These are phyloP conservation scores for Alviniconcha strummeri DNA, from an alignment of 2,888 invertebrate species.

Conservation along the genomic window DNA sequence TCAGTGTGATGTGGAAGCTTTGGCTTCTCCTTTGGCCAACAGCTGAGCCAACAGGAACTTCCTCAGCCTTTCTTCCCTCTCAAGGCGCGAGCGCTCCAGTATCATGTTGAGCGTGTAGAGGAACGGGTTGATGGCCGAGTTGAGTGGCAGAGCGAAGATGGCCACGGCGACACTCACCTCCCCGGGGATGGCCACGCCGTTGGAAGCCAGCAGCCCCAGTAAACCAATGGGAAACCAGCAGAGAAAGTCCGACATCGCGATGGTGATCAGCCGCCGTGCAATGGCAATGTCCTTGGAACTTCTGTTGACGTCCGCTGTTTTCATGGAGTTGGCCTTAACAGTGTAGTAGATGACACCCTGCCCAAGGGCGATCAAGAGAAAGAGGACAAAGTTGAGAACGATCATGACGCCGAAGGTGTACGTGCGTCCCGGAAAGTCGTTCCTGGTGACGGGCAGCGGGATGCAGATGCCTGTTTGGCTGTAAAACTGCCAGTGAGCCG, in stretches of 20 bases:
- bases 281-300: neutral
- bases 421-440: neutral
- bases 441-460: constrained; percentile 2
- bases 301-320: neutral
- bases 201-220: neutral
- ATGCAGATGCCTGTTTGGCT: constrained; percentile 16
- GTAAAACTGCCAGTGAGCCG: constrained; percentile 15
- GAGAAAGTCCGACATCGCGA: constrained; percentile 7
- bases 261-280: neutral
- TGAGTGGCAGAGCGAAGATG: neutral
- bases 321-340: neutral
- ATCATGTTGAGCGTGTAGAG: neutral
- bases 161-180: neutral
- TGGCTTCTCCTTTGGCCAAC: too few species aligned
- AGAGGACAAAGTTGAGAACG: neutral
- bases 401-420: constrained; percentile 17
- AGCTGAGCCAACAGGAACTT: too few species aligned
- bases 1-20: too few species aligned
- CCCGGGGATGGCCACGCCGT: neutral
- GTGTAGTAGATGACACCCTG: constrained; percentile 3
- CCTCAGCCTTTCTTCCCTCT: too few species aligned
- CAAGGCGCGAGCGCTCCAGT: neutral
- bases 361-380: constrained; percentile 5
- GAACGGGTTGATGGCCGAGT: constrained; percentile 1
- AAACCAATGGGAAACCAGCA: constrained; percentile 8